Evolutionary conservation across 2,888 invertebrate species (phyloP).

Genomic region (Eupithecia centaureata): DNA sequence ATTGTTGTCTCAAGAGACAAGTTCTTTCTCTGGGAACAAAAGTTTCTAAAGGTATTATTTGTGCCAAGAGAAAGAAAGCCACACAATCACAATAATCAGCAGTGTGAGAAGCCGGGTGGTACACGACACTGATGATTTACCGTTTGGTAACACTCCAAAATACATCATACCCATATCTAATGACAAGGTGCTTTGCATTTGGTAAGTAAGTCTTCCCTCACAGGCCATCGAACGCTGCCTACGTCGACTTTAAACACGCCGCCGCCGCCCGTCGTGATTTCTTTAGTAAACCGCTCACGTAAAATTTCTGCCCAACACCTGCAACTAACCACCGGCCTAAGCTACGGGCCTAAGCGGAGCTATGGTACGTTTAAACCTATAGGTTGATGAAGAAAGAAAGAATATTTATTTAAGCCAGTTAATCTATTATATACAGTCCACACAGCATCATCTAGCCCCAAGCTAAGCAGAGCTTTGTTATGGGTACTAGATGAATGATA

Average conservation of each 20-base stretch:
- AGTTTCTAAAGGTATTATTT: no score
- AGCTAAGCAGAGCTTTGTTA: no score
- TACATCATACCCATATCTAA: background rate
- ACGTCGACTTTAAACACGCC: slow-evolving; percentile 47
- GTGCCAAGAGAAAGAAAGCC: no score
- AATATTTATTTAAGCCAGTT: no score
- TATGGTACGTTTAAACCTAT: no score
- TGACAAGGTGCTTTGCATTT: background rate
- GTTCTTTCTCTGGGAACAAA: no score
- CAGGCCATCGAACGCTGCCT: slow-evolving; percentile 24
- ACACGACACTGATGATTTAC: background rate
- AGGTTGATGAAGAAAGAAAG: no score
- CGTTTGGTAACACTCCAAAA: background rate
- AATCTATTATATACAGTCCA: no score
- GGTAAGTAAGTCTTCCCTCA: background rate
- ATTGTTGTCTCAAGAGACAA: no score
- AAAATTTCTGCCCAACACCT: slow-evolving; percentile 66
- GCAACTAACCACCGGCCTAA: slow-evolving; percentile 43
- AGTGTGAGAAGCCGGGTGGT: background rate
- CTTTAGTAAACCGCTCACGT: slow-evolving; percentile 74
- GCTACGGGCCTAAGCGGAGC: slow-evolving; percentile 4
- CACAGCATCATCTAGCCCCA: no score
- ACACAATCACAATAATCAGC: background rate
- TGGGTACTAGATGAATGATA: no score
- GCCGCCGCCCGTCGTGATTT: slow-evolving; percentile 59